Base-by-base conservation (phyloP, 2,888 invertebrate genomes). In the Rhogogaster chlorosoma region DNA sequence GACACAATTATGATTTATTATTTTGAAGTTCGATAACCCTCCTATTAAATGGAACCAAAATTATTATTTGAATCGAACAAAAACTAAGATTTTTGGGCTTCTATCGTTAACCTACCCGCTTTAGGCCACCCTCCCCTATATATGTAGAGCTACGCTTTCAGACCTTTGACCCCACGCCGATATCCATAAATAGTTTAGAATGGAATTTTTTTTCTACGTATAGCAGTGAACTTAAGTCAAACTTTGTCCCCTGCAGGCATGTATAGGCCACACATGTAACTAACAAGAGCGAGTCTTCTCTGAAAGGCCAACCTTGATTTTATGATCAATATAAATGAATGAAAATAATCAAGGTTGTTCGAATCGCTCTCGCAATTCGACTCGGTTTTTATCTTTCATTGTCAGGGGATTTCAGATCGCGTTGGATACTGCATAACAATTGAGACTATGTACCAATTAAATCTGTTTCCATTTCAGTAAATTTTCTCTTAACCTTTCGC, bases 171-270 rank as follows among this genome's bases (percentile, higher is more conserved):
- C 61, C 26, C 26, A 61, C 10, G 3, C 10, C 22, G 22, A 61
- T 61, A 61, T 61, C 61, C 61, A 22, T 61, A 12, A 61, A 61
- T 61, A 61, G 61, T 61, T 61, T 61, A 61, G 3, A 61, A 61
- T 26, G 61, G 26, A 61, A 61, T 61, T 61, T 26, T 53, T 7
- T n/a, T 12, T 3, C 12, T 10, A 61, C 10, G 26, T 61, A 26
- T 26, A n/a, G 53, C 2, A 61, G 26, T 61, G 26, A 61, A 61
- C 61, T 26, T 22, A 10, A 61, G 61, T 26, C 6, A 61, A 61
- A 26, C 61, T 12, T 61, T 61, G 61, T 61, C 61, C 61, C 26
- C 61, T 26, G 53, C 26, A 26, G 26, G 0, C 26, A 22, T 12
- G 18, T 1, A 0, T 12, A 26, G 45, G 15, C 45, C 0, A 15